A percentile compares a stretch with the other conserved stretches of the same genome.
Conservation (phyloP, 30 jellyfish, hydroid and myxozoan genomes). For the Haliclystus octoradiatus region DNA sequence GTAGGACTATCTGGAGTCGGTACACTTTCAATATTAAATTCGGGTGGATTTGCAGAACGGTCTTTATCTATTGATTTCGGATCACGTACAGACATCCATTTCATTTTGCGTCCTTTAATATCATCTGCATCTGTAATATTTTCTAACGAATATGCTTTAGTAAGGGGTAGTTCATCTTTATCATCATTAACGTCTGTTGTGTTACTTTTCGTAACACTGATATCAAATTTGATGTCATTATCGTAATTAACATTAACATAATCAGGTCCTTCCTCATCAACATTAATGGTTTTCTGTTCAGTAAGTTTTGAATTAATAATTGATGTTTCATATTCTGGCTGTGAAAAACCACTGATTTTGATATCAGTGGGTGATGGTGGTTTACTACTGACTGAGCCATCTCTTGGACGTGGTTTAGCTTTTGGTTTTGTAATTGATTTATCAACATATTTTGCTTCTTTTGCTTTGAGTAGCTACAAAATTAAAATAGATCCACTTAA, state of each 20-base stretch:
- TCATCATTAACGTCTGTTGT: background rate
- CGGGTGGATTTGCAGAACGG: background rate
- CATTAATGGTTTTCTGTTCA: background rate
- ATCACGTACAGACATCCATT: background rate
- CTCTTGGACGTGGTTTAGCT: background rate
- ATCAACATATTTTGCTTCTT: constrained; percentile 31
- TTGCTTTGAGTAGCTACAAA: constrained; percentile 85
- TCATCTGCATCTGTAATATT: background rate
- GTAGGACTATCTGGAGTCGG: background rate
- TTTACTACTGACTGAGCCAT: background rate
- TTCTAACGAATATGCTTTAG: background rate
- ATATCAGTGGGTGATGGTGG: background rate
- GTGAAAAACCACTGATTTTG: background rate
- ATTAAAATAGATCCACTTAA: constrained; percentile 1
- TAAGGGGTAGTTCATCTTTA: no score
- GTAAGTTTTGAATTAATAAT: background rate
- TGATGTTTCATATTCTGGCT: background rate
- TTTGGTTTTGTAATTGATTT: background rate
- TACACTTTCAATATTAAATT: background rate
- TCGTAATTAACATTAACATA: background rate
- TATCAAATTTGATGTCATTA: background rate
- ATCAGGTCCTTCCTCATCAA: background rate
- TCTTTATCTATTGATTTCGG: background rate
- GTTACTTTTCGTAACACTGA: background rate
- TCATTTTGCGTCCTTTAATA: background rate